A percentile compares a stretch with the other conserved stretches of the same genome.
Evolutionary conservation across 2,888 invertebrate species (phyloP).

Genomic region (Nineta flava): DNA sequence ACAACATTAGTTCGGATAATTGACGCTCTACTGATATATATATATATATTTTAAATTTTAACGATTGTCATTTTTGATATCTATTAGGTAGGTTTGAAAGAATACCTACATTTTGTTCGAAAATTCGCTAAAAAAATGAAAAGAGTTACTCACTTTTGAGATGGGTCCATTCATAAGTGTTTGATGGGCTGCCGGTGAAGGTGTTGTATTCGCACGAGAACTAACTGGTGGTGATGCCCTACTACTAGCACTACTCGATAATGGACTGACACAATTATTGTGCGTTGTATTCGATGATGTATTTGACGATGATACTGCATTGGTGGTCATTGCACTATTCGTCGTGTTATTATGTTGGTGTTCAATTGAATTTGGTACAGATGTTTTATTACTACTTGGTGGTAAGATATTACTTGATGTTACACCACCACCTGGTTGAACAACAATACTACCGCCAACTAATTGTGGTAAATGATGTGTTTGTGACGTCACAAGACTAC

Average conservation of each 20-base stretch:
- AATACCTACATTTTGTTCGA: no score
- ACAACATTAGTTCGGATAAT: no score
- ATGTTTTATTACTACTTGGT: neutral
- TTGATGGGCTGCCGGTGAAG: slow-evolving; percentile 15
- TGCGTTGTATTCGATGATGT: slow-evolving; percentile 10
- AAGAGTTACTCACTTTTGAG: slow-evolving; percentile 23
- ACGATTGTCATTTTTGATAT: no score
- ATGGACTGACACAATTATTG: slow-evolving; percentile 25
- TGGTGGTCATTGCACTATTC: slow-evolving; percentile 6
- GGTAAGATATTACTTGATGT: neutral
- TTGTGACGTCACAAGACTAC: neutral
- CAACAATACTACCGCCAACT: neutral
- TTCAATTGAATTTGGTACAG: slow-evolving; percentile 6
- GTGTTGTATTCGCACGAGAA: slow-evolving; percentile 16
- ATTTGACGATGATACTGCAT: slow-evolving; percentile 8
- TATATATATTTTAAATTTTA: no score
- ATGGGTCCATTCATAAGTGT: slow-evolving; percentile 32
- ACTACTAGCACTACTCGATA: slow-evolving; percentile 34
- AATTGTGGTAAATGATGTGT: neutral
- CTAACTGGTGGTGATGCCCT: slow-evolving; percentile 33
- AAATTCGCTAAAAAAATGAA: neutral
- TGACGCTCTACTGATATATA: no score
- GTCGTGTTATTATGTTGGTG: slow-evolving; percentile 6
- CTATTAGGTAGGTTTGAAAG: no score
- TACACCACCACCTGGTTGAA: neutral